Percentiles rank a stretch among this genome's conserved stretches.
Conservation (phyloP, 2,888 invertebrate genomes). For the Lamellibrachia satsuma region DNA sequence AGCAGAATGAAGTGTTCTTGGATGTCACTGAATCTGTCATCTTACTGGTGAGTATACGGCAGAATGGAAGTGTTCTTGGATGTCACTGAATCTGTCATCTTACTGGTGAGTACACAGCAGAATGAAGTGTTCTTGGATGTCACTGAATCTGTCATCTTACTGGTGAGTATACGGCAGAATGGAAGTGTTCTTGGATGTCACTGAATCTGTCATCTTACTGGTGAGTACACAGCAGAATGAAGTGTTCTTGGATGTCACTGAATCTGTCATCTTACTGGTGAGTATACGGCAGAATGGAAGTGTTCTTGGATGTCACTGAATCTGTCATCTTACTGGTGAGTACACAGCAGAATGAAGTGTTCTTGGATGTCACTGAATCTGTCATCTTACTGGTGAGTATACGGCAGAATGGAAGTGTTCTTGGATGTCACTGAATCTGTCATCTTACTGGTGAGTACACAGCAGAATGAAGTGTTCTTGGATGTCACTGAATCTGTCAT, state of each 20-base stretch:
- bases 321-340: slow-evolving; percentile 85
- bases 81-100: slow-evolving; percentile 97
- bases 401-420: slow-evolving; percentile 97
- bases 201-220: slow-evolving; percentile 95
- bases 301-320: slow-evolving; percentile 98
- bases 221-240: slow-evolving; percentile 77
- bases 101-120: slow-evolving; percentile 77
- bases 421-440: slow-evolving; percentile 98
- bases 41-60: slow-evolving; percentile 69
- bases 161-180: slow-evolving; percentile 74
- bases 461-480: slow-evolving; percentile 94
- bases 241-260: slow-evolving; percentile 98
- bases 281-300: slow-evolving; percentile 88
- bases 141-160: slow-evolving; percentile 94
- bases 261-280: slow-evolving; percentile 89
- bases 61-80: slow-evolving; percentile 99
- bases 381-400: slow-evolving; percentile 80
- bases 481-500: slow-evolving; percentile 99
- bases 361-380: slow-evolving; percentile 97
- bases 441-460: slow-evolving; percentile 75
- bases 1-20: slow-evolving; percentile 98
- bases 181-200: slow-evolving; percentile 99
- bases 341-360: slow-evolving; percentile 87
- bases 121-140: slow-evolving; percentile 99
- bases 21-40: slow-evolving; percentile 99